Evolutionary conservation across 2,888 invertebrate species (phyloP).

Genomic region (Rugalucina vietnamica): DNA sequence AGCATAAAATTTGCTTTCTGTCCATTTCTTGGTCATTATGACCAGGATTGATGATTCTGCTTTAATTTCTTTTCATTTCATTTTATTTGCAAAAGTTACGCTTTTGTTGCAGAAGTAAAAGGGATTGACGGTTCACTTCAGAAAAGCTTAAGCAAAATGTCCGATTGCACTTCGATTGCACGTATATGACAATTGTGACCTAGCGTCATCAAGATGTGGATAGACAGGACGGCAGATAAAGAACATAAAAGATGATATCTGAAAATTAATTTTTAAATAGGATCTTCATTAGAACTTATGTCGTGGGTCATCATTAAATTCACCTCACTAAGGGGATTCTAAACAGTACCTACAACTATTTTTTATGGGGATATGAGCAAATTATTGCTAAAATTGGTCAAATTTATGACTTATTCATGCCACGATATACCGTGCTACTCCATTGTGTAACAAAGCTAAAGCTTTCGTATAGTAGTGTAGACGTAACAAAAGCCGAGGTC

Average conservation of each 20-base stretch:
- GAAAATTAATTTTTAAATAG: too few species aligned
- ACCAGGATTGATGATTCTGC: conserved; percentile 10
- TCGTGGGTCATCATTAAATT: too few species aligned
- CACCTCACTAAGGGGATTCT: too few species aligned
- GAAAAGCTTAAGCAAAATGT: conserved; percentile 11
- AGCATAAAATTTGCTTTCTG: conserved; percentile 19
- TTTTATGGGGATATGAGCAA: too few species aligned
- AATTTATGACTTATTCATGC: too few species aligned
- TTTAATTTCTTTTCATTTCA: conserved; percentile 23
- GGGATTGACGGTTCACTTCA: conserved; percentile 12
- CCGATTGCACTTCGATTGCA: conserved; percentile 8
- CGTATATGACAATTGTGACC: not conserved
- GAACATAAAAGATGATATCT: too few species aligned
- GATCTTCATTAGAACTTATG: too few species aligned
- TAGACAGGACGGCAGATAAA: too few species aligned
- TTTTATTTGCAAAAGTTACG: conserved; percentile 48
- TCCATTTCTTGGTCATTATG: conserved; percentile 10
- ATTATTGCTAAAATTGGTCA: too few species aligned
- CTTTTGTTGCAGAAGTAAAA: conserved; percentile 52
- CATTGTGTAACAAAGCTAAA: conserved; percentile 50
- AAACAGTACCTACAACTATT: too few species aligned
- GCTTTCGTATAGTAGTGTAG: conserved; percentile 22
- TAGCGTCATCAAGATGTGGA: not conserved
- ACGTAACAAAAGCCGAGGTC: conserved; percentile 50
- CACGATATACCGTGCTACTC: conserved; percentile 56